A percentile compares a stretch with the other conserved stretches of the same genome.
Evolutionary conservation across 1,140 invertebrate genomes (phyloP).

Genomic region (Triops longicaudatus): DNA sequence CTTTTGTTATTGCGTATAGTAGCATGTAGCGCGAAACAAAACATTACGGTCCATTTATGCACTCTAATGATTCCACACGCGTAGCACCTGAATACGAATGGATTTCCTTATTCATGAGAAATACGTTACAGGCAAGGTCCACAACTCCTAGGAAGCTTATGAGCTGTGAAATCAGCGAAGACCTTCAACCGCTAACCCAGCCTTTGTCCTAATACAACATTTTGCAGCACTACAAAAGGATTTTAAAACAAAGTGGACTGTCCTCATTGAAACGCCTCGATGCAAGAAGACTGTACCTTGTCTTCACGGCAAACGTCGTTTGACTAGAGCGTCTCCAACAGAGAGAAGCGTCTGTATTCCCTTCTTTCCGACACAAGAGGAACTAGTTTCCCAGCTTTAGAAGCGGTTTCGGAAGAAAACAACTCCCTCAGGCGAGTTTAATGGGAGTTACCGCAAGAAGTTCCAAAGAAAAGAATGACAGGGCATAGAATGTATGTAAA

Average conservation of each 20-base stretch:
- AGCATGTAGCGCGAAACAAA: too few relatives aligned
- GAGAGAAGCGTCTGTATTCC: neutral
- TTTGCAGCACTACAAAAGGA: neutral
- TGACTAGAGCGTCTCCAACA: neutral
- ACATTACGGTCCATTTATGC: too few relatives aligned
- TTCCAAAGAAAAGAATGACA: neutral
- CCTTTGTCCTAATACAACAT: neutral
- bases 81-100: neutral
- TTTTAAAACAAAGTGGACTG: neutral
- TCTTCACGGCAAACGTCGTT: neutral
- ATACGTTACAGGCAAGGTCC: neutral
- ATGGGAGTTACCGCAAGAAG: neutral
- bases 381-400: neutral
- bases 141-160: neutral
- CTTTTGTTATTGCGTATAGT: too few relatives aligned
- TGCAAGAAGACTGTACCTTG: too few relatives aligned
- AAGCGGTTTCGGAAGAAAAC: neutral
- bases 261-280: neutral
- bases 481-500: neutral
- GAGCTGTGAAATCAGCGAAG: neutral
- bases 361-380: neutral
- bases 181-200: neutral
- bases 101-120: neutral
- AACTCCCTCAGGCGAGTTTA: neutral
- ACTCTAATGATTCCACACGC: neutral